A percentile compares a stretch with the other conserved stretches of the same genome.
Conservation (phyloP, 2,113 vertebrate species). For the Litocranius walleri region DNA sequence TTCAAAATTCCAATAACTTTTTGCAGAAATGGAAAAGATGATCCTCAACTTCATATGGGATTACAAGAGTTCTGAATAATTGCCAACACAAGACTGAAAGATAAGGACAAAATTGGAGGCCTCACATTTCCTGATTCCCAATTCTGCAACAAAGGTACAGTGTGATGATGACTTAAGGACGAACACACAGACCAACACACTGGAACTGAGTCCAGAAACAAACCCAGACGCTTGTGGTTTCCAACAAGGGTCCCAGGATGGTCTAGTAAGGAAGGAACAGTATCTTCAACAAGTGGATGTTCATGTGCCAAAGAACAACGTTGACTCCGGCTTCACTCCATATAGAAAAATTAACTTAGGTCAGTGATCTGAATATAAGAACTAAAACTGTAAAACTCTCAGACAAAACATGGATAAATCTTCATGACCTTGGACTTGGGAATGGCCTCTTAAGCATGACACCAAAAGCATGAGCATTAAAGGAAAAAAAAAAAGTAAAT, state of each 20-base stretch:
- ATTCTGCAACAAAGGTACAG: not conserved
- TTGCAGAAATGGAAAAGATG: not conserved
- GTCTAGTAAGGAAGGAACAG: not conserved
- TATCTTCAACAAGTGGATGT: not conserved
- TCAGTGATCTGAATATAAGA: not conserved
- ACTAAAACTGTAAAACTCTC: not conserved
- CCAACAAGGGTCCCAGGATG: not conserved
- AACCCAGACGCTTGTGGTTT: accelerated
- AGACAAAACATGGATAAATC: not conserved
- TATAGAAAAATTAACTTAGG: not conserved
- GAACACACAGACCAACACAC: accelerated
- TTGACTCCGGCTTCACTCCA: not conserved
- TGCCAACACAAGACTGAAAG: not conserved
- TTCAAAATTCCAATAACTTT: no score
- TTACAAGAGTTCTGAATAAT: no score
- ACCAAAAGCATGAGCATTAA: not conserved
- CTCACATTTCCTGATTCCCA: not conserved
- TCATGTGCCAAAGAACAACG: not conserved
- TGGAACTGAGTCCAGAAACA: no score
- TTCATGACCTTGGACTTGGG: not conserved
- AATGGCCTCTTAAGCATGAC: not conserved
- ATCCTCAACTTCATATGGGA: not conserved
- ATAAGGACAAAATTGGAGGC: not conserved
- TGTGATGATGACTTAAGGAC: accelerated
- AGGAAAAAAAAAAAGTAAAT: accelerated